These are phyloP conservation scores for Heteromormyrus szaboi DNA, from an alignment of 2,797 vertebrate genomes.

Conservation along the genomic window DNA sequence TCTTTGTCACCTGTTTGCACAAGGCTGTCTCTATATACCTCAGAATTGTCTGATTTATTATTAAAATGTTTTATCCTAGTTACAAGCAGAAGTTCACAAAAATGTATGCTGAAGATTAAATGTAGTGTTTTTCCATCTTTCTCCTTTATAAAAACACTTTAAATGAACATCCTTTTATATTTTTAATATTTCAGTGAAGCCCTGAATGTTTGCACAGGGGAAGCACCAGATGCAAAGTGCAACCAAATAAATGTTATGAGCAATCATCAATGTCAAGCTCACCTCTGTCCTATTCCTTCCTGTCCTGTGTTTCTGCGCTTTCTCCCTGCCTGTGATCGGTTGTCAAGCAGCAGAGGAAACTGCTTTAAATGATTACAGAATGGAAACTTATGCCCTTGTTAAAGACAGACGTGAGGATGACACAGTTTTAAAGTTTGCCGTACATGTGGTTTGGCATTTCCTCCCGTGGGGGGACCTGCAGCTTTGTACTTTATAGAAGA, in stretches of 20 bases:
- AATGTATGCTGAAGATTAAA: conserved; percentile 43
- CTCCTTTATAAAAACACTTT: conserved; percentile 4
- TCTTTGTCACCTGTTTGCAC: conserved; percentile 47
- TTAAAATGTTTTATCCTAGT: conserved; percentile 43
- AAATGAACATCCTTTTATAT: background rate
- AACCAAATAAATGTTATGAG: conserved; percentile 2
- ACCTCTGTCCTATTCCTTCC: background rate
- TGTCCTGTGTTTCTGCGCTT: background rate
- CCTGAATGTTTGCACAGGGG: background rate
- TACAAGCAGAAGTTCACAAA: conserved; percentile 39
- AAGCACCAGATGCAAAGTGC: background rate
- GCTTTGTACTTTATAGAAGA: background rate
- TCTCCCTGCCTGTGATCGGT: background rate
- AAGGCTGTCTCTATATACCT: conserved; percentile 60
- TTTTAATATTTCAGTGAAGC: conserved; percentile 9
- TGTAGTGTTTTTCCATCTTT: conserved; percentile 31
- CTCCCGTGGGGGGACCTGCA: background rate
- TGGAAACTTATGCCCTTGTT: conserved; percentile 1
- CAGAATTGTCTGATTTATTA: conserved; percentile 39
- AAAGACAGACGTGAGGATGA: background rate
- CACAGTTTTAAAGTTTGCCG: background rate
- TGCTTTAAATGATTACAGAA: background rate
- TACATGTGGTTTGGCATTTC: background rate
- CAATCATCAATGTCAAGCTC: background rate
- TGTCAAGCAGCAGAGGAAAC: background rate